A percentile compares a stretch with the other conserved stretches of the same genome.
These are phyloP conservation scores for Acheta domesticus DNA, from an alignment of 2,888 invertebrate species.

Conservation along the genomic window DNA sequence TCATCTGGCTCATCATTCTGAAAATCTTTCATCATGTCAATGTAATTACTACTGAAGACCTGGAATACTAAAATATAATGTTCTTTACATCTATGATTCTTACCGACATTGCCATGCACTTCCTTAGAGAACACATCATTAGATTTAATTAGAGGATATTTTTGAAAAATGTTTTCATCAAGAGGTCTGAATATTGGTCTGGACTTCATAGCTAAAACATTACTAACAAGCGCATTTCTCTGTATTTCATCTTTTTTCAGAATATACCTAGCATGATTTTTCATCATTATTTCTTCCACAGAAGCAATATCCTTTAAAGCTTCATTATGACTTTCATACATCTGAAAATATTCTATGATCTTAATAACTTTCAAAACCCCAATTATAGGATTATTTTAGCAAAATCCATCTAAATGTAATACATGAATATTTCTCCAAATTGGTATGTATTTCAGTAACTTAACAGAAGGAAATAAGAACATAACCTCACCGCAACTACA, in stretches of 20 bases:
- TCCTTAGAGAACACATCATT: neutral
- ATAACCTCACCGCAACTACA: neutral
- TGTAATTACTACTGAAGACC: no score
- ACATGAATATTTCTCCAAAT: no score
- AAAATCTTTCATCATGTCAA: no score
- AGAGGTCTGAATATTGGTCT: neutral
- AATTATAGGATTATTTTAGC: no score
- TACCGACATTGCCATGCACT: neutral
- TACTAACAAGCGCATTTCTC: neutral
- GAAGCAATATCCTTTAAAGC: neutral
- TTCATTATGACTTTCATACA: neutral
- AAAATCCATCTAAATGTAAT: no score
- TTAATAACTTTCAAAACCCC: no score
- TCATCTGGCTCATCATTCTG: no score
- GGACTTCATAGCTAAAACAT: neutral
- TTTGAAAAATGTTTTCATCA: neutral
- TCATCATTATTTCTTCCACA: neutral
- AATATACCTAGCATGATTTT: neutral
- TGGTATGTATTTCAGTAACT: no score
- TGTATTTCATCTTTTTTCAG: neutral
- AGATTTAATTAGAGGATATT: neutral
- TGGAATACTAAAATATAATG: no score
- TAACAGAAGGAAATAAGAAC: neutral
- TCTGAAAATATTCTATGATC: neutral
- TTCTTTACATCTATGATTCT: neutral